Evolutionary conservation across 2,888 invertebrate genomes (phyloP), one percentile per base, ranked within the genome.

Genomic region (Pyrrhia umbra): DNA sequence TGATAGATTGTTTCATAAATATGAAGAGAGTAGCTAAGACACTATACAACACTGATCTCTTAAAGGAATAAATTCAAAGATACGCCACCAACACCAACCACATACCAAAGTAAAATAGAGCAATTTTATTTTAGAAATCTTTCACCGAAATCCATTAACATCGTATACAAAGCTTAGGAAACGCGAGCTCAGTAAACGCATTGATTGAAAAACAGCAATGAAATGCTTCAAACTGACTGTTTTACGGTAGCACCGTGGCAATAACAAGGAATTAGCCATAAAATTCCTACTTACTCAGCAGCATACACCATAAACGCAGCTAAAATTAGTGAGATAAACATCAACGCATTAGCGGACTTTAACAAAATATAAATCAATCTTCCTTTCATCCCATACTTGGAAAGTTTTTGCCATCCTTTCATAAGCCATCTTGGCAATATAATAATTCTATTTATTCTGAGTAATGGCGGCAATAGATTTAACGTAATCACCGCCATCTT

Each of bases 211-310:
- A 65, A 46, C 51, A 39, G 37, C 21, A 27, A 30, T 47, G 18
- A 51, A 56, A 67, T 37, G 2, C 27, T 50, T 40, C 5, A 10
- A 27, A 16, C 27, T n/a, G 27, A 10, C 27, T 27, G 18, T 42
- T 61, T 74, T 58, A 70, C 45, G 15, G 20, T 27, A 42, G 74
- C 77, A 70, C 45, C 13, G 20, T 27, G 45, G 74, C 77, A 79
- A 79, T 83, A 79, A 75, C 69, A 71, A 75, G 74, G 64, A 79
- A 80, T 77, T 78, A 68, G 58, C 77, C 65, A 82, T 84, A 85
- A 81, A 79, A 55, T 47, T 34, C 40, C 20, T 43, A 62, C 37
- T 52, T 40, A 63, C 54, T 21, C 42, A 49, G 4, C 42, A 60
- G 47, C 40, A n/a, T n/a, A 34, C 16, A 8, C 61, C 50, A 70